phyloP scores from a whole-genome alignment of 2,888 invertebrate species.

The Callimorpha dominula region DNA sequence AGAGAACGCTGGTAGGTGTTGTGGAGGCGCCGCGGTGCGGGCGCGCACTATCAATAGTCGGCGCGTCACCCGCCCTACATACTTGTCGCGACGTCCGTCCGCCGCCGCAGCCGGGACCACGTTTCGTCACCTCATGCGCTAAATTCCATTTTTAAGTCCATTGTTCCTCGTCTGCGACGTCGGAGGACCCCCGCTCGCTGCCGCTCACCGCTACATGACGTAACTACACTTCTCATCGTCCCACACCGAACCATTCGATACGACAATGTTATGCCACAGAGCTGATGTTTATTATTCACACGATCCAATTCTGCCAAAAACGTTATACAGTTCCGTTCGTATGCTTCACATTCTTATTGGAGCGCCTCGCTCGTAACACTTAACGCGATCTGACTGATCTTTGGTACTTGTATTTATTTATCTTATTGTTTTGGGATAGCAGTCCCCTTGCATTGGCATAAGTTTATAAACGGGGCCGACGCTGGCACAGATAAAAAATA shows the following conservation, averaged over 20 bases:
- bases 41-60: constrained; percentile 76
- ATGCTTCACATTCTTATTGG: constrained; percentile 62
- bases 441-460: constrained; percentile 37
- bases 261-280: constrained; percentile 63
- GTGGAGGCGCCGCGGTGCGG: constrained; percentile 35
- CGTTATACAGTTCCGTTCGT: constrained; percentile 64
- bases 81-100: constrained; percentile 65
- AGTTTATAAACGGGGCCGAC: constrained; percentile 45
- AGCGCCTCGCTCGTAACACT: constrained; percentile 55
- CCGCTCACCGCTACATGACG: constrained; percentile 55
- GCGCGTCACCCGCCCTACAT: constrained; percentile 78
- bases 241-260: constrained; percentile 60
- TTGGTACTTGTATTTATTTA: constrained; percentile 48
- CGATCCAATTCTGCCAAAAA: constrained; percentile 76
- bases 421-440: constrained; percentile 53
- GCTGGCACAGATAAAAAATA: constrained; percentile 49
- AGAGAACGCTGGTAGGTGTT: constrained; percentile 52
- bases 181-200: constrained; percentile 49
- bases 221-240: constrained; percentile 58
- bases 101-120: constrained; percentile 64
- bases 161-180: constrained; percentile 62
- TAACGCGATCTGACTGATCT: constrained; percentile 37
- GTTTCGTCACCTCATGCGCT: constrained; percentile 76
- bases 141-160: constrained; percentile 74
- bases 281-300: constrained; percentile 76